Evolutionary conservation across 2,888 invertebrate genomes (phyloP).

Genomic region (Carcina quercana): DNA sequence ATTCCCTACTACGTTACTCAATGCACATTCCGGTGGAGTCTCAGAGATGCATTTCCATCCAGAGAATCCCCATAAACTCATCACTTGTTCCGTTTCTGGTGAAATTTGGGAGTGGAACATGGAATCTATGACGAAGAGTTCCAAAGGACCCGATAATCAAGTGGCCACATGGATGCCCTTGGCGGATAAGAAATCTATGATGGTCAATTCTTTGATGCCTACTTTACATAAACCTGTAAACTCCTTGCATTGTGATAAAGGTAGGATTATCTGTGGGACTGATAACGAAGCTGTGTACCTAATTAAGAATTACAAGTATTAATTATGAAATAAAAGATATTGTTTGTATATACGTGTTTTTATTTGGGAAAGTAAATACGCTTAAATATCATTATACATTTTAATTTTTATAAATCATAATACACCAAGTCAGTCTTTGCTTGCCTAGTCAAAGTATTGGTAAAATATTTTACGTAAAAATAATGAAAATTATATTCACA

Average conservation of each 20-base stretch:
- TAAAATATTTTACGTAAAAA: conserved; percentile 36
- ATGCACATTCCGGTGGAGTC: conserved; percentile 83
- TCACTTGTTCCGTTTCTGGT: conserved; percentile 87
- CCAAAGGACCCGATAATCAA: conserved; percentile 46
- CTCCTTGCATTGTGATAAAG: conserved; percentile 84
- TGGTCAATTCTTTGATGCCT: conserved; percentile 83
- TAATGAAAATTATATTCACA: conserved; percentile 9
- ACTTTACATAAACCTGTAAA: conserved; percentile 87
- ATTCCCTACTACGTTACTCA: conserved; percentile 87
- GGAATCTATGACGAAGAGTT: conserved; percentile 60
- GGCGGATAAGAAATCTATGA: conserved; percentile 79
- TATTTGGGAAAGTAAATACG: conserved; percentile 54
- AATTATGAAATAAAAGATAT: conserved; percentile 21
- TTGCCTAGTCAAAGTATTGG: conserved; percentile 66
- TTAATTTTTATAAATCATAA: conserved; percentile 35
- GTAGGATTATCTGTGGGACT: conserved; percentile 86
- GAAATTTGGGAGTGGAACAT: conserved; percentile 94
- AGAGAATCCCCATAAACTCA: conserved; percentile 87
- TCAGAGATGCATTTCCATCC: conserved; percentile 93
- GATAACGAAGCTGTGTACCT: conserved; percentile 93
- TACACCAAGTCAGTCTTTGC: conserved; percentile 74
- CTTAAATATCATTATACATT: conserved; percentile 54
- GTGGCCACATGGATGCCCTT: conserved; percentile 80
- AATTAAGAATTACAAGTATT: conserved; percentile 77
- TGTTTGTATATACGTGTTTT: conserved; percentile 37